phyloP scores from a whole-genome alignment of 2,888 invertebrate species.

The Metacarcinus magister region DNA sequence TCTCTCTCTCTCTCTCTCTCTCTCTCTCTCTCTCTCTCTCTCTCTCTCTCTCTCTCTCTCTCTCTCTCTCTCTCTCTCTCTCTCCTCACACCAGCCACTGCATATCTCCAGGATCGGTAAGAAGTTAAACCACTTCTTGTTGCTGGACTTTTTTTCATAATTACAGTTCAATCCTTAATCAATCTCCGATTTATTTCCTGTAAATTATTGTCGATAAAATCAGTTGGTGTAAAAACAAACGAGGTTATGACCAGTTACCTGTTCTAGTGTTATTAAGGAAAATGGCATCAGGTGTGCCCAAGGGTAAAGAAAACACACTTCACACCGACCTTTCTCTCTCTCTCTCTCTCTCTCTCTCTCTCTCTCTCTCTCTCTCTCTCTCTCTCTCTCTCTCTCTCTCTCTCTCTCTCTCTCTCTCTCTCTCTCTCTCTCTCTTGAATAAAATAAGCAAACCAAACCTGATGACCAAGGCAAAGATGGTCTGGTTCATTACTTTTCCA shows the following conservation, averaged over 20 bases:
- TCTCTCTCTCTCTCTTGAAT: background rate
- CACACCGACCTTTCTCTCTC: background rate
- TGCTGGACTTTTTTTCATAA: background rate
- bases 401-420: conserved; percentile 48
- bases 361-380: conserved; percentile 44
- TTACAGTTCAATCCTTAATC: conserved; percentile 17
- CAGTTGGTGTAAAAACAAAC: background rate
- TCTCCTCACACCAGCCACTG: background rate
- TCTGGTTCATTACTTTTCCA: background rate
- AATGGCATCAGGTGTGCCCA: background rate
- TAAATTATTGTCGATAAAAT: conserved; percentile 12
- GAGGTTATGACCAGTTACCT: conserved; percentile 37
- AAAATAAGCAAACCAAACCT: background rate
- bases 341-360: conserved; percentile 48
- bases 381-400: conserved; percentile 48
- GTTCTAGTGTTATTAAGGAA: background rate
- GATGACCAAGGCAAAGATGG: background rate
- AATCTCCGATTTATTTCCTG: conserved; percentile 35
- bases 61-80: conserved; percentile 39
- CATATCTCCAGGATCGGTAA: conserved; percentile 32
- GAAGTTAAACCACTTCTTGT: conserved; percentile 29
- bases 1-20: background rate
- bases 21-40: conserved; percentile 8
- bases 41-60: background rate
- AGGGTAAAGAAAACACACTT: background rate